Conservation (phyloP, 92 coral and sea anemone genomes). For the Actinernus sp. region DNA sequence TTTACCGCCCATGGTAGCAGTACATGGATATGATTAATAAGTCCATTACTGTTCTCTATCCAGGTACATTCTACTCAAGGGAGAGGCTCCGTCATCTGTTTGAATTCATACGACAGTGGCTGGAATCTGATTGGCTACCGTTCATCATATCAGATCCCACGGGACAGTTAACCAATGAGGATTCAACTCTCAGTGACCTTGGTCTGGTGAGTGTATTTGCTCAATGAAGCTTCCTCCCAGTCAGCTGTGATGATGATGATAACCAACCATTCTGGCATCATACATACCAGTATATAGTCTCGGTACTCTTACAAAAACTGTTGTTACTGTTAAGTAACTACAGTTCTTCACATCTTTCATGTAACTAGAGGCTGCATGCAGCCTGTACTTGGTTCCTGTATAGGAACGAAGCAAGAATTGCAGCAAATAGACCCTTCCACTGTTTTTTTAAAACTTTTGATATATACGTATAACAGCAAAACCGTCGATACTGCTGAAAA, state of each 20-base stretch:
- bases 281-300: too few relatives aligned
- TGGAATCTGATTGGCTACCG: slow-evolving; percentile 96
- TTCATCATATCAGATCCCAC: slow-evolving; percentile 83
- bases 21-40: too few relatives aligned
- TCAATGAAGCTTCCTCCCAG: background rate
- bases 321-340: background rate
- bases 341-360: background rate
- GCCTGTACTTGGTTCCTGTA: too few relatives aligned
- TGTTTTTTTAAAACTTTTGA: too few relatives aligned
- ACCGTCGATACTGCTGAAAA: too few relatives aligned
- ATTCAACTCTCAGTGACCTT: slow-evolving; percentile 70
- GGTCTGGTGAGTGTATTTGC: slow-evolving; percentile 75
- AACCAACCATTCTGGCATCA: too few relatives aligned
- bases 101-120: slow-evolving; percentile 85
- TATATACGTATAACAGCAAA: too few relatives aligned
- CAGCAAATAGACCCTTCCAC: too few relatives aligned
- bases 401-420: too few relatives aligned
- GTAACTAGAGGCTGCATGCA: background rate
- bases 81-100: slow-evolving; percentile 81
- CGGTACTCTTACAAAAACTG: background rate
- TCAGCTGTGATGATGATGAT: too few relatives aligned
- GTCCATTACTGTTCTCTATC: background rate
- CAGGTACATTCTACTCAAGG: slow-evolving; percentile 90
- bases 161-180: slow-evolving; percentile 84
- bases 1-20: background rate